These are phyloP conservation scores for Caenorhabditis brenneri DNA, from an alignment of 1,140 invertebrate genomes.

Conservation along the genomic window DNA sequence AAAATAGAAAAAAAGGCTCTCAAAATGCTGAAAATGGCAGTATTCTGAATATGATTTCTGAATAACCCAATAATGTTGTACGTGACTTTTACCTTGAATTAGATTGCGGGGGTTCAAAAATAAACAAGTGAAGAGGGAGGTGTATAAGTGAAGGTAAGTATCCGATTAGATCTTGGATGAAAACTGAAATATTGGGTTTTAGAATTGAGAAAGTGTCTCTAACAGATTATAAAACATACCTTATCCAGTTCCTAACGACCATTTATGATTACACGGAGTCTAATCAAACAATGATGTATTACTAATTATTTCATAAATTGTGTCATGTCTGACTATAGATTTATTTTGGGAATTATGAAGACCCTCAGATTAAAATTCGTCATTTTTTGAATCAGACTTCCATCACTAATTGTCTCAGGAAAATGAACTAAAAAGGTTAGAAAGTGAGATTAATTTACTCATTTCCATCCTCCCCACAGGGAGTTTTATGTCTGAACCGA, in stretches of 20 bases:
- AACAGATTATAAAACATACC: too few relatives aligned
- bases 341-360: neutral
- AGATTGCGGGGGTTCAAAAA: constrained; percentile 5
- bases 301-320: too few relatives aligned
- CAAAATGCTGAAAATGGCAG: neutral
- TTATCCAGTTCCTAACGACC: too few relatives aligned
- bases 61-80: constrained; percentile 23
- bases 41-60: neutral
- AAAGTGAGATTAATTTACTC: neutral
- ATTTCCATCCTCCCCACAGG: neutral
- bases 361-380: neutral
- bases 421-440: neutral
- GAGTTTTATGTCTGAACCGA: neutral
- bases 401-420: neutral
- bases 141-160: neutral
- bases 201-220: too few relatives aligned
- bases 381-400: neutral
- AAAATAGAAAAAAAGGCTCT: neutral
- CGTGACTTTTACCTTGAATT: constrained; percentile 22
- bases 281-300: too few relatives aligned
- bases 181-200: too few relatives aligned
- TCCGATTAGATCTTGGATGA: too few relatives aligned
- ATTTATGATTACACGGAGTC: too few relatives aligned
- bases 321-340: too few relatives aligned
- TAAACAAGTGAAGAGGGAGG: neutral